Evolutionary conservation across 2,888 invertebrate genomes (phyloP), one percentile per base, ranked within the genome.

Genomic region (Thecocarcelia acutangulata): DNA sequence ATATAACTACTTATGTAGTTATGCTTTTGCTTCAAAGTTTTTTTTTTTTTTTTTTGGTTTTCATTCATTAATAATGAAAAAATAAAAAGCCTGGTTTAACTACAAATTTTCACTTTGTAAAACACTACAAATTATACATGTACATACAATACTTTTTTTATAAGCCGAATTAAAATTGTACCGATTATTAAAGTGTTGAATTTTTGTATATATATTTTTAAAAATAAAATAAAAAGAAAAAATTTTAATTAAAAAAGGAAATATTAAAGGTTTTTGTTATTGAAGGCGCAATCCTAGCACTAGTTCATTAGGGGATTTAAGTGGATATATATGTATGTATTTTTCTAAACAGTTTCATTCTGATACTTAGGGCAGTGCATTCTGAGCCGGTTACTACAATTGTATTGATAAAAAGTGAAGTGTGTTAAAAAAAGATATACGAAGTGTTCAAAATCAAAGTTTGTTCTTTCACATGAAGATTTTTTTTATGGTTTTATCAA

Each of bases 71-170:
- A 68, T 48, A 37, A 6, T 46, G n/a, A 46, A 48, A 37, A 59
- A 44, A 44, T 12, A 56, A 44, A 33, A 81, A 73, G 68, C 50
- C 76, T 44, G 50, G 59, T 37, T 37, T 44, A 50, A 33, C 33
- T 58, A 52, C 33, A 33, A 33, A 8, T 77, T 58, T 42, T 12
- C 66, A 61, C 46, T 52, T 56, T 61, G 42, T 56, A 70, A 50
- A 75, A 68, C 66, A 68, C 83, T 79, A 83, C 78, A 76, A 83
- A 83, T 80, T 58, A 83, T 69, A 73, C 46, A 48, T 19, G 28
- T 46, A 54, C 44, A 58, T 37, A 56, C 44, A 58, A 42, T 42
- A 59, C 13, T n/a, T 63, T 59, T 15, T 56, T 52, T 64, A 76
- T 74, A 59, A 72, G 44, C 79, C 79, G 46, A 80, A 66, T 61